Percentiles rank a stretch among this genome's conserved stretches.
Evolutionary conservation across 2,888 invertebrate genomes (phyloP).

Genomic region (Hedya salicella): DNA sequence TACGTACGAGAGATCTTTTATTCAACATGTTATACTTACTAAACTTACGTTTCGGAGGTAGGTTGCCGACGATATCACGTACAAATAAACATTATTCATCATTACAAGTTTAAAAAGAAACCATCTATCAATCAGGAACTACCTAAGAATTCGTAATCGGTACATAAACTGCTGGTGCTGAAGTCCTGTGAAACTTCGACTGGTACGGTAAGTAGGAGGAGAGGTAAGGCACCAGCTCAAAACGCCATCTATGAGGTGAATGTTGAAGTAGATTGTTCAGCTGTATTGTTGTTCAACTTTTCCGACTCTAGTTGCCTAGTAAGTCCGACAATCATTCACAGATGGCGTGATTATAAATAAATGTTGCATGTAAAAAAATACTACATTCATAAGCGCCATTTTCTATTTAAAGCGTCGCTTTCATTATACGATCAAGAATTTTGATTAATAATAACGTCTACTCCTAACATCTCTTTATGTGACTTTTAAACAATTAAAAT

Average conservation of each 20-base stretch:
- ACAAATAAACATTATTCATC: not conserved
- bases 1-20: conserved; percentile 12
- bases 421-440: too few relatives aligned
- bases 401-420: too few relatives aligned
- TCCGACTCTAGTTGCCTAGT: not conserved
- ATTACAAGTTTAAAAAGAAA: not conserved
- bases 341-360: conserved; percentile 17
- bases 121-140: conserved; percentile 16
- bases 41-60: not conserved
- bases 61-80: not conserved
- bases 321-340: not conserved
- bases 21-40: not conserved
- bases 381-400: too few relatives aligned
- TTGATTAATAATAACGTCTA: too few relatives aligned
- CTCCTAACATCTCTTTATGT: too few relatives aligned
- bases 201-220: not conserved
- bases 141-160: not conserved
- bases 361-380: not conserved
- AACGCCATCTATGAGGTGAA: not conserved
- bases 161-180: not conserved
- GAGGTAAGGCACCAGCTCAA: not conserved
- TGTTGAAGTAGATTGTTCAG: not conserved
- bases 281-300: too few relatives aligned
- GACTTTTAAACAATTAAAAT: too few relatives aligned
- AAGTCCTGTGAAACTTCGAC: not conserved